phyloP scores from a whole-genome alignment of 2,888 invertebrate species.

The Heliconius aoede region DNA sequence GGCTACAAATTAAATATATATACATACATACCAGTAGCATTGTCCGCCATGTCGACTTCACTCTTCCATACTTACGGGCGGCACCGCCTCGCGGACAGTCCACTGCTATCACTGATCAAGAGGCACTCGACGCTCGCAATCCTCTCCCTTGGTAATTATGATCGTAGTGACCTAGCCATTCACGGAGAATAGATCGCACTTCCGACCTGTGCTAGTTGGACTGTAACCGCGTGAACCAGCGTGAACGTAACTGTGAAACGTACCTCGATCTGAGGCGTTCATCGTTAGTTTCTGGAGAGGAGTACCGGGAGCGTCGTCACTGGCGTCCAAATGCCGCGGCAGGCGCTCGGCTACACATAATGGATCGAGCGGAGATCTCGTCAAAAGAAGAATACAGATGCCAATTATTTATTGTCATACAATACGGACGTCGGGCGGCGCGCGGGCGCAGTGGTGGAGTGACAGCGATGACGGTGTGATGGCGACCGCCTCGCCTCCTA shows the following conservation, averaged over 20 bases:
- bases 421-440: constrained; percentile 77
- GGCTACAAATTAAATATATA: neutral
- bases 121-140: constrained; percentile 61
- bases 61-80: constrained; percentile 65
- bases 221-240: constrained; percentile 55
- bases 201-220: constrained; percentile 66
- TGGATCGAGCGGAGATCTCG: constrained; percentile 78
- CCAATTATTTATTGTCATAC: constrained; percentile 82
- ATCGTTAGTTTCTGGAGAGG: constrained; percentile 71
- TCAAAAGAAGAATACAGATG: constrained; percentile 81
- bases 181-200: constrained; percentile 71
- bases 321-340: constrained; percentile 78
- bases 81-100: constrained; percentile 49
- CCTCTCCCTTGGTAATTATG: constrained; percentile 62
- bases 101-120: constrained; percentile 69
- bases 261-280: constrained; percentile 73
- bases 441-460: constrained; percentile 74
- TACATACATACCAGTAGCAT: constrained; percentile 56
- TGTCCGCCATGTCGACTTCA: constrained; percentile 48
- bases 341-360: constrained; percentile 78
- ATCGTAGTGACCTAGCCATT: constrained; percentile 67
- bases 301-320: constrained; percentile 79
- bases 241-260: constrained; percentile 44
- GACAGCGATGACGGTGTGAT: constrained; percentile 62
- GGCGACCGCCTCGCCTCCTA: constrained; percentile 51